phyloP scores from a whole-genome alignment of 2,797 vertebrate genomes.

The Yasuhikotakia modesta region DNA sequence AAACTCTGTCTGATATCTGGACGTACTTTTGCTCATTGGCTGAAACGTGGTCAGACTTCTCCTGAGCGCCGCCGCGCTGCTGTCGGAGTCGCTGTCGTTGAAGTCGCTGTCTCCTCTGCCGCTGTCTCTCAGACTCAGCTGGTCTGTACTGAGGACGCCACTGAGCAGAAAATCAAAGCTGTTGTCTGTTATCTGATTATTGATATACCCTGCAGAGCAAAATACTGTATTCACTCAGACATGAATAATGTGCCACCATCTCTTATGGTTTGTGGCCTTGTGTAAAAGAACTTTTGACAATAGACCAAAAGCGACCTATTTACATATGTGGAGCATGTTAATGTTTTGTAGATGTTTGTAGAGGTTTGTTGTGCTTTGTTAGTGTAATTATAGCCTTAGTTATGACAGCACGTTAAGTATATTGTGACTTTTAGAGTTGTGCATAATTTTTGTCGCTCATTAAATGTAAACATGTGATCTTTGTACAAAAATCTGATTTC shows the following conservation, averaged over 20 bases:
- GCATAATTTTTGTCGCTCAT: neutral
- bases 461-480: neutral
- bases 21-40: conserved; percentile 71
- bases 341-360: neutral
- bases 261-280: neutral
- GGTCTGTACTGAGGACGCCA: conserved; percentile 73
- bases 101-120: conserved; percentile 83
- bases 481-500: no score
- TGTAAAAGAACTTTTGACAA: neutral
- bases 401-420: neutral
- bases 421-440: no score
- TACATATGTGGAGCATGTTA: neutral
- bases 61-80: conserved; percentile 71
- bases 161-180: conserved; percentile 68
- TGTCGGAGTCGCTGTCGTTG: conserved; percentile 80
- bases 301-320: neutral
- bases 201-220: conserved; percentile 55
- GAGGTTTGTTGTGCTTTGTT: neutral
- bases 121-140: conserved; percentile 82
- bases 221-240: conserved; percentile 34
- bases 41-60: conserved; percentile 71
- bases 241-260: neutral
- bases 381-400: neutral
- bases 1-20: neutral
- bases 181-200: conserved; percentile 73